A percentile compares a stretch with the other conserved stretches of the same genome.
Conservation (phyloP, 1,140 invertebrate genomes). For the Apolygus lucorum region DNA sequence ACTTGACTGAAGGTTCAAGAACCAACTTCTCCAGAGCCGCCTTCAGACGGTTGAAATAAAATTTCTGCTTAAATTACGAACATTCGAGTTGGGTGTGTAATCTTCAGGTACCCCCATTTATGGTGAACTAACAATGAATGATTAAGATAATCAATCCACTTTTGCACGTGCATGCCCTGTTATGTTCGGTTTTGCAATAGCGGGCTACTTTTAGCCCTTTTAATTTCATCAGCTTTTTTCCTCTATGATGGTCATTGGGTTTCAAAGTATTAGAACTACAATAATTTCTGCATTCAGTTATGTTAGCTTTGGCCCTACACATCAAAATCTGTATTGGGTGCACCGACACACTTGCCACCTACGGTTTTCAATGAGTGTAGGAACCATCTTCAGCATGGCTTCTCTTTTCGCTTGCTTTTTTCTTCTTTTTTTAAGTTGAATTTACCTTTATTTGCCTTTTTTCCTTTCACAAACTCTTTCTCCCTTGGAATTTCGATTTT, state of each 20-base stretch:
- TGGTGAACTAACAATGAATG: too few species aligned
- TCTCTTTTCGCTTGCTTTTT: constrained; percentile 28
- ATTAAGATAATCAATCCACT: too few species aligned
- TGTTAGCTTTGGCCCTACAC: too few species aligned
- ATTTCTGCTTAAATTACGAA: too few species aligned
- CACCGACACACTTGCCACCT: not conserved
- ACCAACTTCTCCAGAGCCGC: too few species aligned
- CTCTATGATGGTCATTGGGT: too few species aligned
- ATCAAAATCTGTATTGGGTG: not conserved
- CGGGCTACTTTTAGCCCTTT: not conserved
- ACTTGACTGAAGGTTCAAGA: too few species aligned
- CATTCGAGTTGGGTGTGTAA: too few species aligned
- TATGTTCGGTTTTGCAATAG: not conserved
- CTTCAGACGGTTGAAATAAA: too few species aligned
- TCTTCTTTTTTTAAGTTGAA: constrained; percentile 16
- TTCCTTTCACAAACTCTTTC: not conserved
- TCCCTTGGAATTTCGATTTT: too few species aligned
- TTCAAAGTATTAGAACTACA: not conserved
- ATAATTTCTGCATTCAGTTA: too few species aligned
- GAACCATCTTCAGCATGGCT: constrained; percentile 28
- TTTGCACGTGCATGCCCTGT: constrained; percentile 8
- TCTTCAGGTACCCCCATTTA: too few species aligned
- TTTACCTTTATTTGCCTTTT: constrained; percentile 24
- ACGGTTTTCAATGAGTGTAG: not conserved
- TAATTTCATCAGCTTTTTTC: not conserved